These are phyloP conservation scores for Calephelis nemesis DNA, from an alignment of 1,140 invertebrate genomes.

Conservation along the genomic window DNA sequence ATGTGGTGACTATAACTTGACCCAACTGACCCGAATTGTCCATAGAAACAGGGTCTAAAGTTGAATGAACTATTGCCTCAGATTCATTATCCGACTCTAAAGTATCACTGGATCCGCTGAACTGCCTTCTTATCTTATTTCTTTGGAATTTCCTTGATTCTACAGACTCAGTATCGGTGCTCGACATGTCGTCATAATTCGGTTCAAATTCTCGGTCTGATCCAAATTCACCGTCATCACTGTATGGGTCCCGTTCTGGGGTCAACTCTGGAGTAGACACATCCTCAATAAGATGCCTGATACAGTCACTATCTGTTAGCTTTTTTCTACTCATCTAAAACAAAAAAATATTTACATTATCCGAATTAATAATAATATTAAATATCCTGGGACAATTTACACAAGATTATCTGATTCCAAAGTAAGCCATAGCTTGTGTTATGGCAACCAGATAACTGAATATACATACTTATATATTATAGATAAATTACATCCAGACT, in stretches of 20 bases:
- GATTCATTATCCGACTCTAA: constrained; percentile 19
- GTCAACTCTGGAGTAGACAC: constrained; percentile 25
- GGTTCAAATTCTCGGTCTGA: constrained; percentile 22
- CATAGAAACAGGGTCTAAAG: constrained; percentile 20
- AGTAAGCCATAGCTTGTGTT: too few species aligned
- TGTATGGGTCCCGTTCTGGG: constrained; percentile 24
- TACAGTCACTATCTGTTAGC: too few species aligned
- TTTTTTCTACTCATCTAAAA: too few species aligned
- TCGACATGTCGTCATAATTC: constrained; percentile 24
- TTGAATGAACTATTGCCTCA: constrained; percentile 24
- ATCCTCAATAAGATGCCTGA: constrained; percentile 18
- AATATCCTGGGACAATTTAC: too few species aligned
- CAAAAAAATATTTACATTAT: too few species aligned
- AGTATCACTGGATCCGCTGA: constrained; percentile 25
- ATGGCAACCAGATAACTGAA: too few species aligned
- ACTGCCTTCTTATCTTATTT: constrained; percentile 23
- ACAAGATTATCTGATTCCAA: too few species aligned
- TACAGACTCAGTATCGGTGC: constrained; percentile 19
- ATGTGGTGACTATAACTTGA: constrained; percentile 21
- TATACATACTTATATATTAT: too few species aligned
- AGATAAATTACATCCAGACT: too few species aligned
- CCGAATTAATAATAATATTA: too few species aligned
- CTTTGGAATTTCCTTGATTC: constrained; percentile 13
- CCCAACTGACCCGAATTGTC: constrained; percentile 15
- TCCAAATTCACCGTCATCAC: constrained; percentile 24